A percentile compares a stretch with the other conserved stretches of the same genome.
These are phyloP conservation scores for Trichoplusia ni DNA, from an alignment of 1,140 invertebrate species.

Conservation along the genomic window DNA sequence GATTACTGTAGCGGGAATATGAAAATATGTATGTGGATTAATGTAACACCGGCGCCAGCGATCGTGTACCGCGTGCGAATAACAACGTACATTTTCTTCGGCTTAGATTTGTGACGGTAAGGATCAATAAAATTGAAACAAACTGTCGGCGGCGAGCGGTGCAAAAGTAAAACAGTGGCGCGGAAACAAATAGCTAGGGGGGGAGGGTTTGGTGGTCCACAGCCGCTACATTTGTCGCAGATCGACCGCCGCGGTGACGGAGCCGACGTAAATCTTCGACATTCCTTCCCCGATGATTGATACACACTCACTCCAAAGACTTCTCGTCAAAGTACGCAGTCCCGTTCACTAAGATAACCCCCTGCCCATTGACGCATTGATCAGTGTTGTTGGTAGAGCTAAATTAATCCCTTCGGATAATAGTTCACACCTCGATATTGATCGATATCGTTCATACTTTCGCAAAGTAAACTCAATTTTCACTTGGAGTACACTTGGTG, in stretches of 20 bases:
- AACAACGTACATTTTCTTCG: conserved; percentile 43
- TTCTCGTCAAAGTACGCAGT: conserved; percentile 39
- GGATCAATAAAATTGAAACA: conserved; percentile 44
- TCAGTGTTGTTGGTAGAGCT: conserved; percentile 43
- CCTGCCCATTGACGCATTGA: conserved; percentile 53
- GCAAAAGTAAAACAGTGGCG: conserved; percentile 25
- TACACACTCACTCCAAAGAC: conserved; percentile 47
- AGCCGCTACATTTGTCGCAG: conserved; percentile 48
- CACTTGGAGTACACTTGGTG: background rate
- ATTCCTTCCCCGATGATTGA: conserved; percentile 55
- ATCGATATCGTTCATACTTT: conserved; percentile 47
- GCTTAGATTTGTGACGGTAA: conserved; percentile 41
- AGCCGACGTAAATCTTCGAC: conserved; percentile 44
- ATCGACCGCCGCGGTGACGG: conserved; percentile 32
- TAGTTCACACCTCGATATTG: conserved; percentile 49
- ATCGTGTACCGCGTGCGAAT: conserved; percentile 46
- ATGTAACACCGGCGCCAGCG: conserved; percentile 39
- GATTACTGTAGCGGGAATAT: conserved; percentile 53
- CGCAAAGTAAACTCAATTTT: background rate
- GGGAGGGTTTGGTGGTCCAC: background rate
- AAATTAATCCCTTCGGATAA: conserved; percentile 56
- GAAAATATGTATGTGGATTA: conserved; percentile 56
- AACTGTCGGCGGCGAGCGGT: conserved; percentile 34
- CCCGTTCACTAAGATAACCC: conserved; percentile 52
- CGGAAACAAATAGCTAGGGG: conserved; percentile 6